Conservation (phyloP, 92 coral and sea anemone species). For the Porites lobata region DNA sequence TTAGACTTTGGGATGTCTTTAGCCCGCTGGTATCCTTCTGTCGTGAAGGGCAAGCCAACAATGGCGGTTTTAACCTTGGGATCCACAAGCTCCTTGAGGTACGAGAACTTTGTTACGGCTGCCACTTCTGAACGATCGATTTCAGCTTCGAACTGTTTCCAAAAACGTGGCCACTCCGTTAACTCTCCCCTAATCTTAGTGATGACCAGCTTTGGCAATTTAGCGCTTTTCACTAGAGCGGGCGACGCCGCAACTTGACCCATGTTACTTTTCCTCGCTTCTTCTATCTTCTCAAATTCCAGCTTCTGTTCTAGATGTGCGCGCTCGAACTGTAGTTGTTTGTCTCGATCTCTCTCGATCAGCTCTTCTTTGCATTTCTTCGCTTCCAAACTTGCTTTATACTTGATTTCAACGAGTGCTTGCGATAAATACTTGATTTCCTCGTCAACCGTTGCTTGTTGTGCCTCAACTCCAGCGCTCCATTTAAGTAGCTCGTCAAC, state of each 20-base stretch:
- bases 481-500: too few relatives aligned
- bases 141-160: slow-evolving; percentile 44
- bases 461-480: too few relatives aligned
- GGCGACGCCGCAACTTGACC: not conserved
- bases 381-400: too few relatives aligned
- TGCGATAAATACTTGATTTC: too few relatives aligned
- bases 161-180: slow-evolving; percentile 45
- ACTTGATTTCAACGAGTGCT: too few relatives aligned
- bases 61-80: slow-evolving; percentile 24
- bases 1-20: slow-evolving; percentile 25
- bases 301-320: slow-evolving; percentile 48
- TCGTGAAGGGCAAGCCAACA: slow-evolving; percentile 43
- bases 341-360: not conserved
- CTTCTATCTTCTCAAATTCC: slow-evolving; percentile 22
- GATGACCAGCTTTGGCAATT: slow-evolving; percentile 52
- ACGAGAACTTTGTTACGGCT: slow-evolving; percentile 41
- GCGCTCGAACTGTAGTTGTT: slow-evolving; percentile 30
- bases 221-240: not conserved
- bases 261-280: not conserved
- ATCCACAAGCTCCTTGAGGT: slow-evolving; percentile 17
- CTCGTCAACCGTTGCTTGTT: too few relatives aligned
- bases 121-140: slow-evolving; percentile 48
- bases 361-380: not conserved
- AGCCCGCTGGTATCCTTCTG: slow-evolving; percentile 45
- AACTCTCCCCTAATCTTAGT: slow-evolving; percentile 41